These are phyloP conservation scores for Prochilodus magdalenae DNA, from an alignment of 2,113 vertebrate species.

Conservation along the genomic window DNA sequence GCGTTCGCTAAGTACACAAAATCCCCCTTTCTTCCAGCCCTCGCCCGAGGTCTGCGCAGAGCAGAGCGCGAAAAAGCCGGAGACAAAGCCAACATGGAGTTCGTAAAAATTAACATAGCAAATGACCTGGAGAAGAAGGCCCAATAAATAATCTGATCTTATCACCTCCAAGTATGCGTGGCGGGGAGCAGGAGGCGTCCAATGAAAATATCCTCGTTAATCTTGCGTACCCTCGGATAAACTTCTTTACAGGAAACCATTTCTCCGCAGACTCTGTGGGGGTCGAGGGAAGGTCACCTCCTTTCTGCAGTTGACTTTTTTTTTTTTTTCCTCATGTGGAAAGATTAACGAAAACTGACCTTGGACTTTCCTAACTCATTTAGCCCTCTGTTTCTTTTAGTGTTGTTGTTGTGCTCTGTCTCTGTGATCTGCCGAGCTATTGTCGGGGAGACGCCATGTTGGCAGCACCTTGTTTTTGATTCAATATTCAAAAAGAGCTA, in stretches of 20 bases:
- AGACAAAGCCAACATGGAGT: conserved; percentile 92
- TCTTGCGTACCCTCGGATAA: conserved; percentile 83
- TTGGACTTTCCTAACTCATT: conserved; percentile 72
- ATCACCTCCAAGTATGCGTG: conserved; percentile 82
- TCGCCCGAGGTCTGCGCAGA: conserved; percentile 74
- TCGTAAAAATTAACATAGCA: conserved; percentile 97
- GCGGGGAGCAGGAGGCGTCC: conserved; percentile 80
- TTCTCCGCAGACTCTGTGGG: conserved; percentile 82
- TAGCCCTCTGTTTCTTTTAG: conserved; percentile 33
- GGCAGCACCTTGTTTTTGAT: conserved; percentile 64
- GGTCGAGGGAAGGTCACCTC: conserved; percentile 89
- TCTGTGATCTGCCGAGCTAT: conserved; percentile 63
- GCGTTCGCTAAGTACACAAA: conserved; percentile 92
- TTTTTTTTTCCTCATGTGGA: conserved; percentile 43
- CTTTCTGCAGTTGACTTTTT: conserved; percentile 51
- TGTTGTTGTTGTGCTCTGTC: conserved; percentile 56
- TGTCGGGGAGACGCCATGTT: conserved; percentile 61
- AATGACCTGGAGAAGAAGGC: conserved; percentile 91
- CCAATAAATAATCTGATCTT: conserved; percentile 92
- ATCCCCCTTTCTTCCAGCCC: conserved; percentile 83
- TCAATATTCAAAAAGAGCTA: conserved; percentile 69
- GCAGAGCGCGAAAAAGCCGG: conserved; percentile 71
- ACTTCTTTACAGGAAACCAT: conserved; percentile 92
- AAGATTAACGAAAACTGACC: conserved; percentile 72
- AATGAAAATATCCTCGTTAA: conserved; percentile 90